Conservation (phyloP, 2,113 vertebrate species). For the Microtus richardsoni region DNA sequence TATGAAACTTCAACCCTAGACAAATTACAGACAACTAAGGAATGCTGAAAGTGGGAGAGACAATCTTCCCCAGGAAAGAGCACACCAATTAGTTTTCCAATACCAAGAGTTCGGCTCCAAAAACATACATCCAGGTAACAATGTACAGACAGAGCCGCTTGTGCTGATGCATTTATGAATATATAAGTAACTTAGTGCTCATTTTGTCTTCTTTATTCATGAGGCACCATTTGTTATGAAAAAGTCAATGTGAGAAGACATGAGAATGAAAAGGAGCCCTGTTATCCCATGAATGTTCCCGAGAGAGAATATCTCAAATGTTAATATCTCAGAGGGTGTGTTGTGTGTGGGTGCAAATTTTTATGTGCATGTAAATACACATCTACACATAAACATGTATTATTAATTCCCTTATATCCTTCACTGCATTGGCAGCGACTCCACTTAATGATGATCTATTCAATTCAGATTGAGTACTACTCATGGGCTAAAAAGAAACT, state of each 20-base stretch:
- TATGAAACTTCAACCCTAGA: not conserved
- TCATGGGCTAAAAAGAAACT: not conserved
- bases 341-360: no score
- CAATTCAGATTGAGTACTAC: not conserved
- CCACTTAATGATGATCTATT: not conserved
- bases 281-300: not conserved
- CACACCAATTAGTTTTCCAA: not conserved
- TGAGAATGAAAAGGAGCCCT: not conserved
- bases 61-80: not conserved
- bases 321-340: not conserved
- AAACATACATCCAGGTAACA: not conserved
- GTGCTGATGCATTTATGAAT: not conserved
- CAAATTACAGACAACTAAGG: not conserved
- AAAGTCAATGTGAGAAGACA: not conserved
- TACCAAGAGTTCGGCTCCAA: not conserved
- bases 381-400: not conserved
- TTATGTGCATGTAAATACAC: not conserved
- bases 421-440: not conserved
- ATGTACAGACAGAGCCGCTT: not conserved
- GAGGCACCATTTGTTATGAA: not conserved
- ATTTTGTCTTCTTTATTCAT: not conserved
- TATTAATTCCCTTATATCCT: not conserved
- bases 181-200: not conserved
- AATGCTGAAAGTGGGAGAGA: not conserved
- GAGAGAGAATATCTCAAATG: not conserved